Conservation (phyloP, 2,113 vertebrate genomes). For the Cyanoramphus novaezelandiae region DNA sequence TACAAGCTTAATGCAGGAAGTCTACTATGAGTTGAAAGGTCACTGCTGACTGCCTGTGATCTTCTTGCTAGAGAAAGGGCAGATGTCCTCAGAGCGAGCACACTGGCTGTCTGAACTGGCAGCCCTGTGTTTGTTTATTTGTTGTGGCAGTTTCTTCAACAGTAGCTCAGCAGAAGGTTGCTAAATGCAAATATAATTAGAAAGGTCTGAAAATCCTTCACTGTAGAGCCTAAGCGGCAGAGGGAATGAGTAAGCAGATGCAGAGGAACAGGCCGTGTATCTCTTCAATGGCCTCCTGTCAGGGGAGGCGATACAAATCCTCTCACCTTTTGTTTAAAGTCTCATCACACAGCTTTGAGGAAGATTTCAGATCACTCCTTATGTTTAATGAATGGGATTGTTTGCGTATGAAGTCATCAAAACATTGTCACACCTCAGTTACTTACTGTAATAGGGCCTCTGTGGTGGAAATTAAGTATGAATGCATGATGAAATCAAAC, state of each 20-base stretch:
- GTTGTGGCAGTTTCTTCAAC: background rate
- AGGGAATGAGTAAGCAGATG: background rate
- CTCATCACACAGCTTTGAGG: background rate
- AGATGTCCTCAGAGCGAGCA: background rate
- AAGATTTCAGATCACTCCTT: background rate
- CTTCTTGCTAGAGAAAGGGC: background rate
- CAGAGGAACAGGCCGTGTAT: background rate
- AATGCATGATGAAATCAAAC: conserved; percentile 1
- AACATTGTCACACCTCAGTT: background rate
- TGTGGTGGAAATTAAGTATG: background rate
- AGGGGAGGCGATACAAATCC: background rate
- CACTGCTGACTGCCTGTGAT: background rate
- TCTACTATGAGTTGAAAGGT: background rate
- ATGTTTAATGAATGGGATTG: background rate
- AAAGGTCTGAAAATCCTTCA: background rate
- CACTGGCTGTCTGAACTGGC: background rate
- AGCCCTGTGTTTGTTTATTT: background rate
- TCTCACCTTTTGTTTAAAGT: background rate
- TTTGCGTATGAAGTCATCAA: background rate
- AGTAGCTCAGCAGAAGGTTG: background rate
- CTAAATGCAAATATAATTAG: background rate
- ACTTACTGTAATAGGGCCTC: background rate
- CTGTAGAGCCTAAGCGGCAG: background rate
- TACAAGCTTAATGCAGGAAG: background rate
- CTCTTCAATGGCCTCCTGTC: background rate